Conservation (phyloP, 2,797 vertebrate genomes). For the Streptopelia turtur region DNA sequence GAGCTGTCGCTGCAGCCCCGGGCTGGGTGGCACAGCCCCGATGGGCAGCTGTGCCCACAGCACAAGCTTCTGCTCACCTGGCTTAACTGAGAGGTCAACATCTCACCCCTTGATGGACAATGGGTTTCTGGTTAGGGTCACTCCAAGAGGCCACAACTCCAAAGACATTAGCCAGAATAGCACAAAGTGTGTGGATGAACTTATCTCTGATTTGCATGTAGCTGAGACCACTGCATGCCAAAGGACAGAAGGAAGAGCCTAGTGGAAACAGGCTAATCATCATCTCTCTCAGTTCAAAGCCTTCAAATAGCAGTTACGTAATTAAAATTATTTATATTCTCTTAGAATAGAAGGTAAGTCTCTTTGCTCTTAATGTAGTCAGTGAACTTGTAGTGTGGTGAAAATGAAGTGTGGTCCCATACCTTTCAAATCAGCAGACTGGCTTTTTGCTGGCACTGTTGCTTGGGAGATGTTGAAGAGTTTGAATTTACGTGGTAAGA, state of each 20-base stretch:
- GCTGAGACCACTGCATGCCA: neutral
- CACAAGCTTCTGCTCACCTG: no score
- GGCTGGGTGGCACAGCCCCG: neutral
- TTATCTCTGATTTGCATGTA: neutral
- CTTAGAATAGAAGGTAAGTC: neutral
- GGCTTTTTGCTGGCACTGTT: neutral
- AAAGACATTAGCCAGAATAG: neutral
- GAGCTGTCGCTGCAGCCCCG: neutral
- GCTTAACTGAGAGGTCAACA: neutral
- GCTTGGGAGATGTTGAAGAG: neutral
- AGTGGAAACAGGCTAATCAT: neutral
- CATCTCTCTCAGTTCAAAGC: neutral
- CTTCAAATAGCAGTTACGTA: neutral
- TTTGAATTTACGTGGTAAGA: neutral
- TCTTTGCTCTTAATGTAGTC: neutral
- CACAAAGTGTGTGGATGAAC: neutral
- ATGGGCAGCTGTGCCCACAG: no score
- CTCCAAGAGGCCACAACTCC: neutral
- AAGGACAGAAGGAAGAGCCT: neutral
- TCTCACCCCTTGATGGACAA: neutral
- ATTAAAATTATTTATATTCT: neutral
- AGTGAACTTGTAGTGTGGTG: neutral
- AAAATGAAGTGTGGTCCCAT: neutral
- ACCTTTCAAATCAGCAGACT: neutral
- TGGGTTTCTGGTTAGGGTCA: fast-evolving